Evolutionary conservation across 2,888 invertebrate species (phyloP).

Genomic region (Pogonocherus hispidulus): DNA sequence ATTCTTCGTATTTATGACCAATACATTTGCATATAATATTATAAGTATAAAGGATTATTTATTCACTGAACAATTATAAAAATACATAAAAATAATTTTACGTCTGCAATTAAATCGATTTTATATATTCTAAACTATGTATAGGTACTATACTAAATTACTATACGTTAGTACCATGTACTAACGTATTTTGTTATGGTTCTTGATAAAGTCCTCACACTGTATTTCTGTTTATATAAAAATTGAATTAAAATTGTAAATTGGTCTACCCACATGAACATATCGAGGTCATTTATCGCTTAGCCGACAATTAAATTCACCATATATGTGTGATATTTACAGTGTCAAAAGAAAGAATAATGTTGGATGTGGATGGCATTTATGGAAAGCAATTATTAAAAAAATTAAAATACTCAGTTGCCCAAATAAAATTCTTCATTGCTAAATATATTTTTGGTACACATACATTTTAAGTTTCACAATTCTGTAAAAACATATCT

Average conservation of each 20-base stretch:
- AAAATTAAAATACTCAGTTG: background rate
- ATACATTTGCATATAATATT: no score
- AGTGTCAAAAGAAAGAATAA: background rate
- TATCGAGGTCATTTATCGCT: background rate
- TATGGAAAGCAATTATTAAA: background rate
- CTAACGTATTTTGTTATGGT: background rate
- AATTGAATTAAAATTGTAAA: constrained; percentile 2
- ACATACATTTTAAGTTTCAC: background rate
- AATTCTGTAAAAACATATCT: background rate
- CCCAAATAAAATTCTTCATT: no score
- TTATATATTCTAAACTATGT: no score
- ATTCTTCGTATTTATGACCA: no score
- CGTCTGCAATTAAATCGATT: no score
- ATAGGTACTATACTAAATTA: no score
- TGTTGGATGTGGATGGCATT: background rate
- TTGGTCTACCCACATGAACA: constrained; percentile 1
- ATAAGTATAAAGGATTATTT: no score
- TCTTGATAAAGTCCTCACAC: background rate
- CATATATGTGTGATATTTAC: background rate
- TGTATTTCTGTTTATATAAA: background rate
- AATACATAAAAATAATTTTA: no score
- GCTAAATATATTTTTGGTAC: background rate
- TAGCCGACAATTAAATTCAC: background rate
- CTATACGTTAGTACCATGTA: no score
- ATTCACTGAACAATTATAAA: no score